Conservation (phyloP, 2,888 invertebrate genomes). For the Ormyrus nitidulus region DNA sequence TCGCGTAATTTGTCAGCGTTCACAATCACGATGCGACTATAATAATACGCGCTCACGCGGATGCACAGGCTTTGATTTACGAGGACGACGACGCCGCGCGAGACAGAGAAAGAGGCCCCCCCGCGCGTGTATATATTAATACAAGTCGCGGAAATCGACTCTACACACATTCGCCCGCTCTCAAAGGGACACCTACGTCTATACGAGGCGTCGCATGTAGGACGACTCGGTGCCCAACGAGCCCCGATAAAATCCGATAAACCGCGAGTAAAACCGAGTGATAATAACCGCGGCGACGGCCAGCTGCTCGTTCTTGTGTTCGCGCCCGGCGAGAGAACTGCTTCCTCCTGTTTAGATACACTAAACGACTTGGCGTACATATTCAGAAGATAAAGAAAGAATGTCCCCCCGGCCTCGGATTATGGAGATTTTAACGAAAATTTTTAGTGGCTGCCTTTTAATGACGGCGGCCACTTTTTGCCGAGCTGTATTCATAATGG, state of each 20-base stretch:
- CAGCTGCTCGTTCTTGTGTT: too few species aligned
- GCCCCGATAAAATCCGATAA: constrained; percentile 25
- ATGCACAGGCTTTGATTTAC: constrained; percentile 42
- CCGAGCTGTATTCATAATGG: too few species aligned
- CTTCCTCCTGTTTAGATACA: too few species aligned
- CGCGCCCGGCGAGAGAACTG: too few species aligned
- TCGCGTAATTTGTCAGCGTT: constrained; percentile 43
- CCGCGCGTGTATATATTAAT: constrained; percentile 18
- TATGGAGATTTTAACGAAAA: too few species aligned
- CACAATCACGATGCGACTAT: constrained; percentile 7
- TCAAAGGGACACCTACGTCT: background rate
- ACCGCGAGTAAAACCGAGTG: background rate
- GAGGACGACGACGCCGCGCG: constrained; percentile 60
- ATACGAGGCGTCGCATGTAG: background rate
- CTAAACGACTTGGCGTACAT: too few species aligned
- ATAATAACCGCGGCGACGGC: background rate
- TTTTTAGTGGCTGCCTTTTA: too few species aligned
- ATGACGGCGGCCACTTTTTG: too few species aligned
- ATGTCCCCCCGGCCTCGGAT: too few species aligned
- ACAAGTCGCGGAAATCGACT: constrained; percentile 35
- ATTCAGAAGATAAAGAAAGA: too few species aligned
- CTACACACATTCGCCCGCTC: background rate
- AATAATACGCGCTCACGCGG: constrained; percentile 32
- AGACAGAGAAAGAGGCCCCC: constrained; percentile 57
- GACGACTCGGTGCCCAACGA: background rate